Conservation (phyloP, 2,797 vertebrate genomes). For the Hemitrygon akajei region DNA sequence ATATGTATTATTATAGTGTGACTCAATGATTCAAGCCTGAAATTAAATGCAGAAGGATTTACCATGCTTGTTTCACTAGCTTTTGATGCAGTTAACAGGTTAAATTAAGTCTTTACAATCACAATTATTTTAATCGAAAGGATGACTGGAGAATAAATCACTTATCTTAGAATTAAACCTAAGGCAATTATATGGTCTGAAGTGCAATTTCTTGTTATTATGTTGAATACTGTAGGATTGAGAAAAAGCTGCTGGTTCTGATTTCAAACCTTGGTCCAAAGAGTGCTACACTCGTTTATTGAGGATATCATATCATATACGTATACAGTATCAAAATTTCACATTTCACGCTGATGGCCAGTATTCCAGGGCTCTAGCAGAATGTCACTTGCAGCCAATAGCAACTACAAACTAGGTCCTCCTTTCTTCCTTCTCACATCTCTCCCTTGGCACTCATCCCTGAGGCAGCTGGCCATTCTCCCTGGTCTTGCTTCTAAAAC, state of each 20-base stretch:
- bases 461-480: too few species aligned
- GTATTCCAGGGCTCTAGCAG: background rate
- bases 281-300: background rate
- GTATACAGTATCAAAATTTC: background rate
- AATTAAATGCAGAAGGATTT: background rate
- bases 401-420: background rate
- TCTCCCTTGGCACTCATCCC: background rate
- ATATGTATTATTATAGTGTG: background rate
- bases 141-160: slow-evolving; percentile 7
- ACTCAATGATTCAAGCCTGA: background rate
- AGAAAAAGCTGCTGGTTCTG: background rate
- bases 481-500: background rate
- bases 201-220: background rate
- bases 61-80: background rate
- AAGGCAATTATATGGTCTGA: too few species aligned
- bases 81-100: slow-evolving; percentile 8
- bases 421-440: background rate
- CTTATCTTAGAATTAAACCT: background rate
- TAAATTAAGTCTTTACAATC: slow-evolving; percentile 4
- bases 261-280: background rate
- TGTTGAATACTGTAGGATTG: background rate
- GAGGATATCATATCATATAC: background rate
- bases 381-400: background rate
- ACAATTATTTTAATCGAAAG: background rate
- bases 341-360: background rate